Base-by-base conservation (phyloP, 2,797 vertebrate species). In the Coccyzus lansbergi region DNA sequence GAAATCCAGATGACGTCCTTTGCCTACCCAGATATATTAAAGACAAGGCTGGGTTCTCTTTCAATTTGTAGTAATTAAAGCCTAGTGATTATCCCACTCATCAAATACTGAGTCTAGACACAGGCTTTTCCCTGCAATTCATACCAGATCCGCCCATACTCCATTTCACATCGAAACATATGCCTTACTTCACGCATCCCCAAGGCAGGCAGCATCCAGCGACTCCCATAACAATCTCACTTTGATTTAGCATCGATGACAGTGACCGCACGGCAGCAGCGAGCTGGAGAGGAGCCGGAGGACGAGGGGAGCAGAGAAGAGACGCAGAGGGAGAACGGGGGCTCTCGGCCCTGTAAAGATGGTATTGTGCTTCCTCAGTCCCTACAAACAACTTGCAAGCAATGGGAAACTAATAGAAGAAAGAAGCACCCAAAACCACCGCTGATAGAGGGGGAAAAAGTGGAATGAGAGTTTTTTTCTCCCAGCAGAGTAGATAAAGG, bases 221-320 rank as follows among this genome's bases (percentile, higher is more conserved):
- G 17, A 0, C 24, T 38, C 48, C 78, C 22, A 0, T 11, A 3
- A 25, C 44, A 19, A 7, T 2, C 68, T 13, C 0, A 0, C 10
- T 49, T 15, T 3, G 0, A 7, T 3, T 12, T 52, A 12, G 72
- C 60, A 5, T 9, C 4, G 4, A 12, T 9, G 20, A 31, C 52
- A 3, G 15, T 1, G 28, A 8, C 4, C 2, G 5, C 44, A 10
- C 1, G 2, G 46, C 33, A 15, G 52, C 7, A 16, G 9, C 1
- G 1, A 29, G 29, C 15, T 33, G 55, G 63, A 36, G 31, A 44
- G n/a, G 49, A 40, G 13, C 12, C 2, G 4, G 40, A 46, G 65
- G 34, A 21, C 0, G 1, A 12, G 59, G 17, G 52, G 52, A 33
- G 40, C 25, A 24, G 33, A 63, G 33, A 11, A 18, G 22, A 46